Evolutionary conservation across 1,140 invertebrate genomes (phyloP), one percentile per base, ranked within the genome.

Genomic region (Belonocnema kinseyi): DNA sequence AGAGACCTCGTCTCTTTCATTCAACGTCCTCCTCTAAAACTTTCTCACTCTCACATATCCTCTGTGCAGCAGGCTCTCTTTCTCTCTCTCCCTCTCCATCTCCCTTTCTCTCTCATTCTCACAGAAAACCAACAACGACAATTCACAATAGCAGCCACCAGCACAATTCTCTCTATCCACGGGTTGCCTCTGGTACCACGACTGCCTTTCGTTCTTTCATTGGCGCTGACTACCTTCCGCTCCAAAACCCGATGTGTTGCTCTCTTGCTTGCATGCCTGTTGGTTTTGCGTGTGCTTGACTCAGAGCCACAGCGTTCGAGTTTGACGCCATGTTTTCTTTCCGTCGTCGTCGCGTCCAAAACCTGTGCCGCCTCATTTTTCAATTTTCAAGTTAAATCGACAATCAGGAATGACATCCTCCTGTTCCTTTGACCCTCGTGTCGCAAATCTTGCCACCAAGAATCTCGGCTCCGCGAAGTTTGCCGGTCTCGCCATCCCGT

Each of bases 1-100:
- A 82, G 83, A 82, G 86, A 80, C 82, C 87, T 88, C 87, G 86
- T 88, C 81, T 50, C 53, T 50, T 70, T 40, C 26, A 51, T 66
- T 50, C 56, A 73, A 33, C 51, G 72, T 52, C 50, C 21, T 52
- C 52, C 58, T 61, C 46, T 53, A 70, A 8, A 14, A 1, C 73
- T 58, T 26, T 16, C 56, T 56, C 56, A 71, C 52, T 81, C 40
- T 72, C 76, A 21, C 72, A 73, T 66, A 26, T n/a, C 75, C 66
- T 73, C 33, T 56, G 21, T 16, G 56, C 21, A 50, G 26, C 17
- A 75, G 54, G 14, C 73, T 70, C 26, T 50, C 73, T 73, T 40
- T 33, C 50, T 17, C 40, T 11, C 21, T 73, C 12, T 56, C 51
- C 19, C 77, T 50, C 17, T 33, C 51, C 71, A 12, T 51, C 54